phyloP scores from a whole-genome alignment of 2,797 vertebrate genomes.

The Notoglanidium macrostoma region DNA sequence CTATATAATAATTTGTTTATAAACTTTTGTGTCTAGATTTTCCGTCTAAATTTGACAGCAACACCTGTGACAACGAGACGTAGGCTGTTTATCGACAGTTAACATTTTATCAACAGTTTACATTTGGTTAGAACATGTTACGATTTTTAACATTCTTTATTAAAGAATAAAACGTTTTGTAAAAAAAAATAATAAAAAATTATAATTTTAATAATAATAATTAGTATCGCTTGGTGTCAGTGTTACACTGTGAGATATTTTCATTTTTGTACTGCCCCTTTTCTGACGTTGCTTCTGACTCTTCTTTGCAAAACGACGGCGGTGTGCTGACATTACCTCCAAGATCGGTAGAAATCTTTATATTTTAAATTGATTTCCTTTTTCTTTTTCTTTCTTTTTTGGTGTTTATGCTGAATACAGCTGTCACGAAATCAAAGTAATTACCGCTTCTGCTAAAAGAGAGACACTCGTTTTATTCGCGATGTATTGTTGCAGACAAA shows the following conservation, averaged over 20 bases:
- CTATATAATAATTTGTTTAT: not conserved
- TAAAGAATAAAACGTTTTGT: not conserved
- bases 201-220: not conserved
- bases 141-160: not conserved
- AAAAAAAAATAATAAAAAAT: too few relatives aligned
- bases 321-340: not conserved
- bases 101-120: too few relatives aligned
- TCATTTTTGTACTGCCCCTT: not conserved
- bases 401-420: not conserved
- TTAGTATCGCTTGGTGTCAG: slow-evolving; percentile 17
- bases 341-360: not conserved
- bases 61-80: not conserved
- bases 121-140: not conserved
- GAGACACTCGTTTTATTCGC: not conserved
- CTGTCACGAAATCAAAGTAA: not conserved
- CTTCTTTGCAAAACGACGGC: not conserved
- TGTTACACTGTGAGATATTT: not conserved
- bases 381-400: not conserved
- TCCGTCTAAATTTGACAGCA: not conserved
- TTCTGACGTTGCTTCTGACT: slow-evolving; percentile 2
- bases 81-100: not conserved
- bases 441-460: not conserved
- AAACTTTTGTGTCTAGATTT: not conserved
- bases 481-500: slow-evolving; percentile 42
- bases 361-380: not conserved